Evolutionary conservation across 1,140 invertebrate species (phyloP).

Genomic region (Micrasema longulum): DNA sequence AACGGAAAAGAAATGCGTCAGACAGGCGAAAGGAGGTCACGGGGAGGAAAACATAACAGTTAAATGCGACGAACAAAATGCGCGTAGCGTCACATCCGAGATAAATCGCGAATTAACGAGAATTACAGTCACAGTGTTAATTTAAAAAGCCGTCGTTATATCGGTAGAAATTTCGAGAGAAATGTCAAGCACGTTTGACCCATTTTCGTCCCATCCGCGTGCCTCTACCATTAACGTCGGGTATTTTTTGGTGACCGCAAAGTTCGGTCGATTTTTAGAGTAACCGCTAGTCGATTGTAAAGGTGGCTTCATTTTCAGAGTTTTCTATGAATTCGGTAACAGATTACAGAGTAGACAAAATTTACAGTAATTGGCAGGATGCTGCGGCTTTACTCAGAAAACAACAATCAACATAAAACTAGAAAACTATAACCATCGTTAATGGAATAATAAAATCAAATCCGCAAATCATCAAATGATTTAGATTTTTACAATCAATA

Average conservation of each 20-base stretch:
- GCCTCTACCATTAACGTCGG: conserved; percentile 2
- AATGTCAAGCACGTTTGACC: conserved; percentile 9
- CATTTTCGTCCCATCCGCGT: conserved; percentile 8
- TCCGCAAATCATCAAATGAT: too few relatives aligned
- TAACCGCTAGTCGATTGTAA: conserved; percentile 25
- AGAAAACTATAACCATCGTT: not conserved
- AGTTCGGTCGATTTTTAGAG: not conserved
- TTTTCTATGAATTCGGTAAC: conserved; percentile 40
- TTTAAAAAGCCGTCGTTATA: conserved; percentile 3
- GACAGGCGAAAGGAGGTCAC: conserved; percentile 37
- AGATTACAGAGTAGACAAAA: conserved; percentile 13
- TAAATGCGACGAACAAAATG: conserved; percentile 32
- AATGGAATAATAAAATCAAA: too few relatives aligned
- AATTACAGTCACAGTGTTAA: not conserved
- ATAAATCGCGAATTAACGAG: not conserved
- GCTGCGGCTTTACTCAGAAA: conserved; percentile 22
- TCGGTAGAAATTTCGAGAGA: conserved; percentile 14
- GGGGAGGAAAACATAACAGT: conserved; percentile 30
- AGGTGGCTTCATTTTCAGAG: not conserved
- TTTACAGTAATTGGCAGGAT: conserved; percentile 15
- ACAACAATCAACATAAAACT: conserved; percentile 1
- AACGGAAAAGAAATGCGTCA: conserved; percentile 37
- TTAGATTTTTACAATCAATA: too few relatives aligned
- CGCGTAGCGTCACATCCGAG: not conserved
- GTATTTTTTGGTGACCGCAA: conserved; percentile 5